Evolutionary conservation across 2,888 invertebrate genomes (phyloP).

Genomic region (Scaptomyza polygonia): DNA sequence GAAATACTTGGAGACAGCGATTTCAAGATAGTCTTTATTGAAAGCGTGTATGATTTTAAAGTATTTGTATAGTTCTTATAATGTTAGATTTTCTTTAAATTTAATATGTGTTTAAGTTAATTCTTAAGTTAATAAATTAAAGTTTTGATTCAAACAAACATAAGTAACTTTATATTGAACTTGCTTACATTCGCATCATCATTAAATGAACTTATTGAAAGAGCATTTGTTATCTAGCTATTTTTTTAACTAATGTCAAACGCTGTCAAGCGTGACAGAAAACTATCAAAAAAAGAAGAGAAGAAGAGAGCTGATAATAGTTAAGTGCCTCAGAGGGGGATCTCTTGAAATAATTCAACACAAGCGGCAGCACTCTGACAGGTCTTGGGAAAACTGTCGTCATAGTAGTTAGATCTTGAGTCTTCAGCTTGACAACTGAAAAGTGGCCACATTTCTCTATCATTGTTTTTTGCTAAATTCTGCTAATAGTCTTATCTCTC

Average conservation of each 20-base stretch:
- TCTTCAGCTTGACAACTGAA: constrained; percentile 66
- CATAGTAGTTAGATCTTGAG: constrained; percentile 38
- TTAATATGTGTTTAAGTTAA: background rate
- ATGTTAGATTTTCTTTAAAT: background rate
- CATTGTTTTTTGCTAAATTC: constrained; percentile 79
- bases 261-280: constrained; percentile 73
- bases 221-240: constrained; percentile 26
- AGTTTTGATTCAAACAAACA: too few species aligned
- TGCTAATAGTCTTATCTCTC: constrained; percentile 80
- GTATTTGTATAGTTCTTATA: background rate
- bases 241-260: constrained; percentile 61
- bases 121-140: background rate
- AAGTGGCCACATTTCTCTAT: constrained; percentile 76
- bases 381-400: constrained; percentile 68
- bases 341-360: constrained; percentile 58
- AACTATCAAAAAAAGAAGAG: constrained; percentile 50
- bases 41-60: too few species aligned
- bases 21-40: background rate
- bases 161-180: too few species aligned
- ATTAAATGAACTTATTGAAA: background rate
- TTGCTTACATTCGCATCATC: background rate
- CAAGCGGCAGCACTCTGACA: constrained; percentile 52
- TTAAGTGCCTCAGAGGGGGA: constrained; percentile 37
- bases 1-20: background rate
- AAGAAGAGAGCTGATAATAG: constrained; percentile 60